phyloP scores from a whole-genome alignment of 1,140 invertebrate genomes.

The Babylonia areolata region DNA sequence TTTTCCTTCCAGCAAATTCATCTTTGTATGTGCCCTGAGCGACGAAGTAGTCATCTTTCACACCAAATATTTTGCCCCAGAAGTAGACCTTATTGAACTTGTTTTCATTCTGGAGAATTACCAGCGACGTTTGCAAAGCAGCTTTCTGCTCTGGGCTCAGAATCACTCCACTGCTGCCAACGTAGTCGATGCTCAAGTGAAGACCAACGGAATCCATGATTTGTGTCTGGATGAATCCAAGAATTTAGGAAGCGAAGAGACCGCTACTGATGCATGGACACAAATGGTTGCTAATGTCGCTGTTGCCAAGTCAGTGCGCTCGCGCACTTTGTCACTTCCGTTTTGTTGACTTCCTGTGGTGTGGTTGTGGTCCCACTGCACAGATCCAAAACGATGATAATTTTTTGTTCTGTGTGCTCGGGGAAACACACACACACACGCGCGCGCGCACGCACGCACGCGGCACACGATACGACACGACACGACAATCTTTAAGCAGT shows the following conservation, averaged over 20 bases:
- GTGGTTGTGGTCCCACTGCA: too few relatives aligned
- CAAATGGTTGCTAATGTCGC: conserved; percentile 26
- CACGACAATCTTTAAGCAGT: too few relatives aligned
- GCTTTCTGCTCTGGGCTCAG: conserved; percentile 74
- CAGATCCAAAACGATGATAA: too few relatives aligned
- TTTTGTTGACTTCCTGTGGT: background rate
- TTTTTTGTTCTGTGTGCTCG: too few relatives aligned
- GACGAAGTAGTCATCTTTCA: conserved; percentile 76
- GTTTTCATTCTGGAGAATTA: conserved; percentile 74
- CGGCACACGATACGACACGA: too few relatives aligned
- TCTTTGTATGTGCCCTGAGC: conserved; percentile 74
- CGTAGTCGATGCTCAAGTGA: conserved; percentile 73
- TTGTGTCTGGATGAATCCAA: background rate
- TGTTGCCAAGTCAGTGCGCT: conserved; percentile 24
- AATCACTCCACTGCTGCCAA: conserved; percentile 73
- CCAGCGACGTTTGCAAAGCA: conserved; percentile 74
- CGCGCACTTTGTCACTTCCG: background rate
- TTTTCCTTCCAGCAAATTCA: conserved; percentile 73
- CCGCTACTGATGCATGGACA: background rate
- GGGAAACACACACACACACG: background rate
- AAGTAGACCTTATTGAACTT: conserved; percentile 76
- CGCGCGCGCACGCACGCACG: background rate
- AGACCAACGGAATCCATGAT: conserved; percentile 73
- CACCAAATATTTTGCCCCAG: conserved; percentile 76
- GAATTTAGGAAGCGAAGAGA: background rate